These are phyloP conservation scores for Platichthys stellatus DNA, from an alignment of 2,113 vertebrate genomes.

Conservation along the genomic window DNA sequence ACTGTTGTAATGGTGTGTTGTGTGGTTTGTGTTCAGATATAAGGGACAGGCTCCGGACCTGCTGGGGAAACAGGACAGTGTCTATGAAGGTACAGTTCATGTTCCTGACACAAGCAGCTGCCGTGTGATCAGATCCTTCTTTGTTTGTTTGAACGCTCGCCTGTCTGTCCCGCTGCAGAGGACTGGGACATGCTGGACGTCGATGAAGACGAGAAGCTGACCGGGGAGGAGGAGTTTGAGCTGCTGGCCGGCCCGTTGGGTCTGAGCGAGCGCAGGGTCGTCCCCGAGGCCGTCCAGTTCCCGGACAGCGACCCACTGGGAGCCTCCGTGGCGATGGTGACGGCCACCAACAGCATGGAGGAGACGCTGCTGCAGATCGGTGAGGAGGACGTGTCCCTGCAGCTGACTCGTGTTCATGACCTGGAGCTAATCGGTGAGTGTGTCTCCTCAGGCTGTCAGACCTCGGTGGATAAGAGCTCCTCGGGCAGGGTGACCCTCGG, in stretches of 20 bases:
- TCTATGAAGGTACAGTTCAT: constrained; percentile 91
- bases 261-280: constrained; percentile 89
- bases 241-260: constrained; percentile 92
- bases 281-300: constrained; percentile 96
- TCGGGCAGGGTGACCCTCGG: constrained; percentile 93
- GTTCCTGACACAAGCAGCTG: too few species aligned
- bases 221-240: constrained; percentile 97
- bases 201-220: constrained; percentile 94
- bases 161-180: constrained; percentile 79
- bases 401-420: not conserved
- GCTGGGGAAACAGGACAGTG: constrained; percentile 97
- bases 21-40: constrained; percentile 80
- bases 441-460: constrained; percentile 88
- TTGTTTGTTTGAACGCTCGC: too few species aligned
- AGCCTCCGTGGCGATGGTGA: constrained; percentile 97
- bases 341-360: constrained; percentile 98
- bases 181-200: constrained; percentile 99
- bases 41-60: constrained; percentile 97
- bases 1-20: not conserved
- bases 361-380: constrained; percentile 97
- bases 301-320: constrained; percentile 96
- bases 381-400: constrained; percentile 52
- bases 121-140: too few species aligned
- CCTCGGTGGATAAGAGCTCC: constrained; percentile 93
- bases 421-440: not conserved